These are phyloP conservation scores for Trachops cirrhosus DNA, from an alignment of 2,797 vertebrate species.

Conservation along the genomic window DNA sequence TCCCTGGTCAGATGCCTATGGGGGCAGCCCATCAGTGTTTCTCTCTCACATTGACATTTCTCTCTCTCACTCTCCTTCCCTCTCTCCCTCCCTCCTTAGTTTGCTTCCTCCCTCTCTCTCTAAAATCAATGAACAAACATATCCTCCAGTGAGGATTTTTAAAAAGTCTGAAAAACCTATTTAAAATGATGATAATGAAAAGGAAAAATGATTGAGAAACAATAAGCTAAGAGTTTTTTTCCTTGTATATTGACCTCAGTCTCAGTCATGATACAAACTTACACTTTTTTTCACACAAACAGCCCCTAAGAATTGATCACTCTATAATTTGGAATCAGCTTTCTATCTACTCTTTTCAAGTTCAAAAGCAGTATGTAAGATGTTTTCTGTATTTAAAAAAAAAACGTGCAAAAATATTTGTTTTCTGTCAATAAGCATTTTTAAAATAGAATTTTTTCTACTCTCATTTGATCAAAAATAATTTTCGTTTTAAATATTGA, in stretches of 20 bases:
- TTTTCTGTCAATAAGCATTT: constrained; percentile 63
- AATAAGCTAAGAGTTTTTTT: neutral
- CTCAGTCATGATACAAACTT: neutral
- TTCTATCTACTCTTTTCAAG: neutral
- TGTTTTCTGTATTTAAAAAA: constrained; percentile 59
- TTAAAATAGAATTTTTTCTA: constrained; percentile 34
- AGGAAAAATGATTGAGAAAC: neutral
- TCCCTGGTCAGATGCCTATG: neutral
- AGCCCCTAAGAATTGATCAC: neutral
- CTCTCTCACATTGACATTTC: neutral
- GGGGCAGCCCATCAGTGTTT: neutral
- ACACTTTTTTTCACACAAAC: neutral
- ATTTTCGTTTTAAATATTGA: constrained; percentile 58
- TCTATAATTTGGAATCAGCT: neutral
- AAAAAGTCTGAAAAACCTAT: neutral
- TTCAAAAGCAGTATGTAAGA: constrained; percentile 37
- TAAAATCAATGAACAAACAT: neutral
- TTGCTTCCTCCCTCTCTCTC: neutral
- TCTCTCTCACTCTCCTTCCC: neutral
- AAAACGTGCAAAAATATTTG: constrained; percentile 61
- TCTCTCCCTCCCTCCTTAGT: neutral
- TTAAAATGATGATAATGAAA: neutral
- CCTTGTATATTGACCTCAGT: neutral
- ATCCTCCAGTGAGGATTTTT: neutral
- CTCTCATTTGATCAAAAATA: constrained; percentile 65